Evolutionary conservation across 2,797 vertebrate genomes (phyloP), one percentile per base, ranked within the genome.

Genomic region (Gephyroberyx darwinii): DNA sequence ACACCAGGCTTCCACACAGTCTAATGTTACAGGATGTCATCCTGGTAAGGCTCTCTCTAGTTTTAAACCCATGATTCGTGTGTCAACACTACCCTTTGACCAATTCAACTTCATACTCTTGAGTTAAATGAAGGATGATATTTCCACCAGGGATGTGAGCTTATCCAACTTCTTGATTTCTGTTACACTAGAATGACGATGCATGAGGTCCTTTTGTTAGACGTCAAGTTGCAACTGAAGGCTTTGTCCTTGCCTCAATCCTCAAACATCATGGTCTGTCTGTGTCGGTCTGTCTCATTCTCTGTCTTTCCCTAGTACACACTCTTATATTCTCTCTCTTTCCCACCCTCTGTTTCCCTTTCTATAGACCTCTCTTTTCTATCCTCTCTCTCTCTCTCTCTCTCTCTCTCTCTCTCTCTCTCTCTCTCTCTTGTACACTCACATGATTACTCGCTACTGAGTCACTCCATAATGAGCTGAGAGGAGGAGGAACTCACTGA

Each of bases 381-480:
- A 3, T 59, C n/a, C 20, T 41, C 50, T 3, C 17, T 2, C 19
- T 26, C 19, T 43, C 39, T 41, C 9, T 41, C 35, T 12, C n/a
- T 48, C 4, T 8, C 2, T 68, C 13, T 48, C 16, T 51, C 7
- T 20, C 8, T 61, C 8, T 51, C n/a, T 13, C 22, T 55, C 47
- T 19, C 16, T 14, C 19, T 17, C 26, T 53, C 16, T 71, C 57
- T 78, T 62, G 66, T 37, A 41, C 17, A 6, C 53, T 75, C 74
- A 77, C 52, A 61, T 64, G 74, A 72, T 75, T 75, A 58, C 35
- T 80, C 16, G 9, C 20, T 50, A 6, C 43, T 83, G 79, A 86
- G 74, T 86, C 77, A 75, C 37, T 57, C 51, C 13, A 10, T 69
- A 57, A 61, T 62, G 71, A 79, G 53, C 52, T 74, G 41, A 86